A percentile compares a stretch with the other conserved stretches of the same genome.
phyloP scores from a whole-genome alignment of 2,113 vertebrate genomes.

The Cheilinus undulatus region DNA sequence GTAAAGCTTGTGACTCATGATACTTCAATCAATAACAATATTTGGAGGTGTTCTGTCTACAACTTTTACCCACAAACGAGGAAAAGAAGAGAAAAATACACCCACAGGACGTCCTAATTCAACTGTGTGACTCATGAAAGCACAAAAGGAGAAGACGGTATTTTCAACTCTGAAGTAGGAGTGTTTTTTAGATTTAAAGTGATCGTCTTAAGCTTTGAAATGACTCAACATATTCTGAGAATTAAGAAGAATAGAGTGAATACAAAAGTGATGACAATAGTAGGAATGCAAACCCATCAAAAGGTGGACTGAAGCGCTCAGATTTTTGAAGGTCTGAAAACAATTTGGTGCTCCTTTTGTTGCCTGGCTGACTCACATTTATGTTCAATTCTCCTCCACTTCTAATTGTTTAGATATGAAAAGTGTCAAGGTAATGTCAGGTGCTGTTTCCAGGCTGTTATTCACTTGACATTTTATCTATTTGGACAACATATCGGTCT shows the following conservation, averaged over 20 bases:
- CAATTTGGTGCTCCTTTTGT: background rate
- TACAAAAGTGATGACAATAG: background rate
- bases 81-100: slow-evolving; percentile 35
- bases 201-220: slow-evolving; percentile 27
- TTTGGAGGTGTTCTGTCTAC: slow-evolving; percentile 31
- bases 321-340: slow-evolving; percentile 10
- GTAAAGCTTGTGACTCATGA: slow-evolving; percentile 54
- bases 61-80: slow-evolving; percentile 20
- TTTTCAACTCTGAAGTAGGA: slow-evolving; percentile 16
- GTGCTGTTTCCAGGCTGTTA: slow-evolving; percentile 59
- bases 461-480: slow-evolving; percentile 65
- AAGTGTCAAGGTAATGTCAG: slow-evolving; percentile 50
- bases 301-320: slow-evolving; percentile 9
- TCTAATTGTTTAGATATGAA: slow-evolving; percentile 58
- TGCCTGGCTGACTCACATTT: slow-evolving; percentile 39
- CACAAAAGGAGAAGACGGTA: background rate
- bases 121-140: slow-evolving; percentile 38
- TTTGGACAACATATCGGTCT: slow-evolving; percentile 61
- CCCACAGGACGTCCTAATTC: slow-evolving; percentile 41
- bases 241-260: background rate
- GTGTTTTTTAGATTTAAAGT: slow-evolving; percentile 5
- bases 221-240: slow-evolving; percentile 7
- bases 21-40: slow-evolving; percentile 47
- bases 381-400: slow-evolving; percentile 20
- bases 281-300: slow-evolving; percentile 1